phyloP scores from a whole-genome alignment of 2,888 invertebrate species.

The Eretmocerus hayati region DNA sequence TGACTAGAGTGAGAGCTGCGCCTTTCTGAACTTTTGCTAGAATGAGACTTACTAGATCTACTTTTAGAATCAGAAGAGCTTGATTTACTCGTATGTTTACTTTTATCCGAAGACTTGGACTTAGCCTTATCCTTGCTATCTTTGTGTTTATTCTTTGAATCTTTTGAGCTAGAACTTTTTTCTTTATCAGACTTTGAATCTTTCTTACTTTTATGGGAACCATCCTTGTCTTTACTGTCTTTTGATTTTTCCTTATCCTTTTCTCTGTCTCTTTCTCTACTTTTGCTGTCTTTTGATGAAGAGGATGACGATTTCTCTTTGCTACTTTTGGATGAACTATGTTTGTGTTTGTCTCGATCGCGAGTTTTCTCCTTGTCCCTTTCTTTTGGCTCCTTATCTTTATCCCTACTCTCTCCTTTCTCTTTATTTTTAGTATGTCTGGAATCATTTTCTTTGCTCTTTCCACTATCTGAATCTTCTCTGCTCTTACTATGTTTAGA shows the following conservation, averaged over 20 bases:
- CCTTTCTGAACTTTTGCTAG: constrained; percentile 33
- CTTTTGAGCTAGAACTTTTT: constrained; percentile 26
- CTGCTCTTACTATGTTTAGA: constrained; percentile 7
- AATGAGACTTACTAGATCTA: constrained; percentile 28
- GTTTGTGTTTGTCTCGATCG: constrained; percentile 31
- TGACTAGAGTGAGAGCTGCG: constrained; percentile 32
- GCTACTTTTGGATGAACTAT: constrained; percentile 27
- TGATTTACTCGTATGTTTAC: constrained; percentile 33
- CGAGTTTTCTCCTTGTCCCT: constrained; percentile 23
- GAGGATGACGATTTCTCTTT: constrained; percentile 31
- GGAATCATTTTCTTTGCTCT: constrained; percentile 20
- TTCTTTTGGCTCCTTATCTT: constrained; percentile 21
- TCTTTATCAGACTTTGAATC: constrained; percentile 26
- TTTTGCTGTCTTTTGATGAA: constrained; percentile 22
- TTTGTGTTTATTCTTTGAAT: constrained; percentile 21
- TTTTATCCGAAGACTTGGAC: constrained; percentile 26
- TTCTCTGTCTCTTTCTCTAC: constrained; percentile 25
- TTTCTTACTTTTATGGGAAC: constrained; percentile 21
- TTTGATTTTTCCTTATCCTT: constrained; percentile 18
- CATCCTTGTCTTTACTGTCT: constrained; percentile 22
- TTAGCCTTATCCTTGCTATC: constrained; percentile 28
- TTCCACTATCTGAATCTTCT: constrained; percentile 22
- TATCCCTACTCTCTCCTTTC: constrained; percentile 19
- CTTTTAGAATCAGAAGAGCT: constrained; percentile 32
- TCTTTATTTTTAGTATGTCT: constrained; percentile 22